Percentiles rank a stretch among this genome's conserved stretches.
phyloP scores from a whole-genome alignment of 2,888 invertebrate genomes.

The Ophioninae sp. region DNA sequence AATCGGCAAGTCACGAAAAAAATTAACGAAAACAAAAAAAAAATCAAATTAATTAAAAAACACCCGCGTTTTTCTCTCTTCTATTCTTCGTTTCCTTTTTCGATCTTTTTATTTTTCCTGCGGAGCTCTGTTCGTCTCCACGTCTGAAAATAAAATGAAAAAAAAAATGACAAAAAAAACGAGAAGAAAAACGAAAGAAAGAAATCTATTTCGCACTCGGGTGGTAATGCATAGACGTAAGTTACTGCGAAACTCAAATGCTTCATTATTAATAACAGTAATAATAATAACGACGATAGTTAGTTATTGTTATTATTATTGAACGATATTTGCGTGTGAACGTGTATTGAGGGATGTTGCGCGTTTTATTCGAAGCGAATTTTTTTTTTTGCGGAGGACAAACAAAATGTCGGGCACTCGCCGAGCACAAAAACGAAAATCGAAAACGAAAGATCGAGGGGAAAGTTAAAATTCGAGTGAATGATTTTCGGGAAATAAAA shows the following conservation, averaged over 20 bases:
- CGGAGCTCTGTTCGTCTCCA: background rate
- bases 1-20: background rate
- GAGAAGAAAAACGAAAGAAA: conserved; percentile 1
- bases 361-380: conserved; percentile 49
- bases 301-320: conserved; percentile 60
- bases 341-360: conserved; percentile 40
- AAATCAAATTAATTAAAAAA: background rate
- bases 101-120: no score
- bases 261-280: background rate
- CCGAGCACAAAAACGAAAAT: conserved; percentile 28
- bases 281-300: conserved; percentile 6
- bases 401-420: conserved; percentile 44
- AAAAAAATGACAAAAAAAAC: no score
- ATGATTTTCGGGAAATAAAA: background rate
- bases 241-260: background rate
- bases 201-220: conserved; percentile 55
- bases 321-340: conserved; percentile 45
- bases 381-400: conserved; percentile 43
- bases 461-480: background rate
- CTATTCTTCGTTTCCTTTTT: background rate
- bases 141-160: conserved; percentile 5
- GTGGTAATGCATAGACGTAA: background rate
- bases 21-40: background rate
- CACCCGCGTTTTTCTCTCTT: background rate
- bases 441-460: conserved; percentile 2